Base-by-base conservation (phyloP, 2,113 vertebrate species). In the Mus musculus region DNA sequence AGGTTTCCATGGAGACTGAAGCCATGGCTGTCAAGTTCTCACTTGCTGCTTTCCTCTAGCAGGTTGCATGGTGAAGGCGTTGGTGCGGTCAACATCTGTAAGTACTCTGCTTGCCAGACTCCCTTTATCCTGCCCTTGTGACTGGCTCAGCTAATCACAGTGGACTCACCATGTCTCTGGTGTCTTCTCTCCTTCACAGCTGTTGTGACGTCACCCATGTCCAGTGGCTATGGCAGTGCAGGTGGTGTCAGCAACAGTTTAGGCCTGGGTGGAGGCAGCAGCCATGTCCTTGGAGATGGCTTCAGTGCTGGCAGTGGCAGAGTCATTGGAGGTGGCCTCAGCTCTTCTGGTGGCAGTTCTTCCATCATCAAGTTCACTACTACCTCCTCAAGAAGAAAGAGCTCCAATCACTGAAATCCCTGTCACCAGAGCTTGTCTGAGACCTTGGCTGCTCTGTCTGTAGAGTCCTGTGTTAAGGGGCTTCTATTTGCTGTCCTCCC, bases 81-180 rank as follows among this genome's bases (percentile, higher is more conserved):
- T 2, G 65, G 63, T 0, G 59, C 97, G 4, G 95, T 98, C 84
- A 98, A 98, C 61, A 95, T 98, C 95, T 98, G 98, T 98, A 98
- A 98, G 98, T 98, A 97, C 22, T 39, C 30, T 24, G 28, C 30
- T 22, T 54, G 8, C 13, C 54, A 67, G 2, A 8, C 33, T n/a
- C 36, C 24, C 5, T 0, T 36, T 12, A 5, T 13, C 33, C 39
- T n/a, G 1, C 28, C n/a, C 12, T 36, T 26, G 19, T 1, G 19
- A 30, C 28, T 30, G 28, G 65, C 1, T 67, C 49, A 67, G 3
- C 28, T 67, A 11, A 4, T 67, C 65, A 30, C 11, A 30, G 28
- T 13, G 65, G 10, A 3, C 65, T 67, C 28, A 67, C 28, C 11
- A 13, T 67, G 3, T 67, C 65, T 67, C 11, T 30, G 10, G 65